Evolutionary conservation across 2,888 invertebrate species (phyloP).

Genomic region (Netelia virgata): DNA sequence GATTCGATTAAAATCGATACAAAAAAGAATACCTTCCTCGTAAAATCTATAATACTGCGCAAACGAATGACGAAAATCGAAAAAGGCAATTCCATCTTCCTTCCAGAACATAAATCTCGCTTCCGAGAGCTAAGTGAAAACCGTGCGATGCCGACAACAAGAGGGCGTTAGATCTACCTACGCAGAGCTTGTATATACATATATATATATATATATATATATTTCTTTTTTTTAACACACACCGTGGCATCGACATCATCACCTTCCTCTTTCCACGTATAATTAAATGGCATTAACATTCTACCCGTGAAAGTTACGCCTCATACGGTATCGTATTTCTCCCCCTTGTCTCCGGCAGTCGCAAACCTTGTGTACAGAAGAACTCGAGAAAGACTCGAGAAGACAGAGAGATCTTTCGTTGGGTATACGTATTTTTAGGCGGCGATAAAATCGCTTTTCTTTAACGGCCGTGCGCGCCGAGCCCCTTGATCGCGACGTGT

Average conservation of each 20-base stretch:
- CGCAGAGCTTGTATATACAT: slow-evolving; percentile 25
- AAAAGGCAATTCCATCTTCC: background rate
- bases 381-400: slow-evolving; percentile 21
- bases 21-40: background rate
- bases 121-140: slow-evolving; percentile 1
- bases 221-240: slow-evolving; percentile 21
- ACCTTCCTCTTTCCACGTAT: slow-evolving; percentile 74
- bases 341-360: slow-evolving; percentile 53
- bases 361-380: slow-evolving; percentile 33
- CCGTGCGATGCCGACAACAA: slow-evolving; percentile 33
- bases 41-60: background rate
- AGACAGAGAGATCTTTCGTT: slow-evolving; percentile 14
- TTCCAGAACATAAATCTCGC: slow-evolving; percentile 30
- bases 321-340: slow-evolving; percentile 73
- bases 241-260: slow-evolving; percentile 50
- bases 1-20: background rate
- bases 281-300: slow-evolving; percentile 81
- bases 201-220: slow-evolving; percentile 31
- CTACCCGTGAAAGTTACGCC: slow-evolving; percentile 73
- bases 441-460: slow-evolving; percentile 69
- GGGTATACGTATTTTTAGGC: slow-evolving; percentile 59
- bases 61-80: background rate
- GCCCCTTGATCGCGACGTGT: slow-evolving; percentile 58
- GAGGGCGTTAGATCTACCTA: slow-evolving; percentile 46
- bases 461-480: slow-evolving; percentile 39